Evolutionary conservation across 2,888 invertebrate species (phyloP).

Genomic region (Ichneumon xanthorius): DNA sequence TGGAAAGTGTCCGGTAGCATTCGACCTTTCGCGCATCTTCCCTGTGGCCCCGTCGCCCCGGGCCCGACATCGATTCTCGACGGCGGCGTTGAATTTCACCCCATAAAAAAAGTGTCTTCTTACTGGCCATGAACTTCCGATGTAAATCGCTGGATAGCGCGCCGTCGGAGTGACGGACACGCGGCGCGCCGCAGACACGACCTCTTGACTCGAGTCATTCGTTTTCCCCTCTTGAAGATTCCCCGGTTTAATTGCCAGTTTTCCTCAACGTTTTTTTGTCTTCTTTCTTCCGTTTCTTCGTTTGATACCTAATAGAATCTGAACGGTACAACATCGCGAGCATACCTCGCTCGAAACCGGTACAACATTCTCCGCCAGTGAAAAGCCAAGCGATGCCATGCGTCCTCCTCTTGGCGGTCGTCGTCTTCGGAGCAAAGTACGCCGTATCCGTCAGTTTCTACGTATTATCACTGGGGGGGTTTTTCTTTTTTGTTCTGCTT

Average conservation of each 20-base stretch:
- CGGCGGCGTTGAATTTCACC: constrained; percentile 46
- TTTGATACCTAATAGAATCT: constrained; percentile 34
- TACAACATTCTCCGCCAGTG: constrained; percentile 34
- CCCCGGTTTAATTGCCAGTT: constrained; percentile 56
- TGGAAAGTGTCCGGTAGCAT: constrained; percentile 40
- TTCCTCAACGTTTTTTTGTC: neutral
- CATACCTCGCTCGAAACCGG: constrained; percentile 47
- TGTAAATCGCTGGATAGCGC: constrained; percentile 56
- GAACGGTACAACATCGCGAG: neutral
- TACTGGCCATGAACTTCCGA: constrained; percentile 48
- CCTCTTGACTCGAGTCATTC: constrained; percentile 12
- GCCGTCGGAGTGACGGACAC: neutral
- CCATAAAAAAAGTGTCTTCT: constrained; percentile 40
- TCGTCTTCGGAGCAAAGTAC: constrained; percentile 18
- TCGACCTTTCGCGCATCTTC: constrained; percentile 45
- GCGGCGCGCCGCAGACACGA: neutral
- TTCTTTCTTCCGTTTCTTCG: neutral
- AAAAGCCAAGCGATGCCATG: constrained; percentile 21
- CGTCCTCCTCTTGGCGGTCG: constrained; percentile 29
- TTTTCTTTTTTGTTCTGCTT: constrained; percentile 18
- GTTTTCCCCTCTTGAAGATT: constrained; percentile 60
- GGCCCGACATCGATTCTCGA: neutral
- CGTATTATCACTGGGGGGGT: neutral
- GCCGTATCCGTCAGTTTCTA: constrained; percentile 24
- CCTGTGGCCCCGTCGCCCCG: neutral